Base-by-base conservation (phyloP, 1,140 invertebrate species). In the Metaphire vulgaris region DNA sequence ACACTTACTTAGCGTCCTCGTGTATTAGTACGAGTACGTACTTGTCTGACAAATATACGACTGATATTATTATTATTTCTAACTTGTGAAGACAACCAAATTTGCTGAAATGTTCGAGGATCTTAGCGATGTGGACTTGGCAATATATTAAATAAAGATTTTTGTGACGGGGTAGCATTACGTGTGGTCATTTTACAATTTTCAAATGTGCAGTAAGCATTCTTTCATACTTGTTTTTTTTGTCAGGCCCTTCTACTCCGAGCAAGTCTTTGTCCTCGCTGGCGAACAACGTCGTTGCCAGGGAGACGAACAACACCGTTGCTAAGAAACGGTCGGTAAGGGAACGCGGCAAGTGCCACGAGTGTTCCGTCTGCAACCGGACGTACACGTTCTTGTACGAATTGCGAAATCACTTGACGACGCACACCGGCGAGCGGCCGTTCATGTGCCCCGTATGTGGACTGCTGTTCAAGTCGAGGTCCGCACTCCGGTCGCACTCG, bases 401-500 rank as follows among this genome's bases (percentile, higher is more conserved):
- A 30, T 16, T 73, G 1, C 33, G 21, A 30, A 33, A 41, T 28
- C 72, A 73, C 72, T 28, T 34, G 72, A 73, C 6, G 34, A 41
- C 28, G n/a, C 72, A 73, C 34, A 73, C 72, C 2, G 72, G 33
- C 34, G 32, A 41, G 1, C 32, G 72, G 30, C 41, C 41, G 6
- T 56, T 12, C 41, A 56, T 56, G 41, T 56, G 41, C 41, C 6
- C 41, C 6, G 21, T 56, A 12, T 56, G 41, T 21, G 41, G 41
- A 12, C 41, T 56, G 6, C 41, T 12, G 41, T 56, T 56, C 21
- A 56, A 6, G 6, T 6, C 6, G 41, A 21, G 41, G 41, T 56
- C 21, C 6, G 6, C 6, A 6, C 41, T 56, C 6, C 6, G 21
- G 21, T 12, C 6, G 41, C 41, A 56, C 41, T 6, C 21, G 6